A percentile compares a stretch with the other conserved stretches of the same genome.
These are phyloP conservation scores for Panurus biarmicus DNA, from an alignment of 2,113 vertebrate genomes.

Conservation along the genomic window DNA sequence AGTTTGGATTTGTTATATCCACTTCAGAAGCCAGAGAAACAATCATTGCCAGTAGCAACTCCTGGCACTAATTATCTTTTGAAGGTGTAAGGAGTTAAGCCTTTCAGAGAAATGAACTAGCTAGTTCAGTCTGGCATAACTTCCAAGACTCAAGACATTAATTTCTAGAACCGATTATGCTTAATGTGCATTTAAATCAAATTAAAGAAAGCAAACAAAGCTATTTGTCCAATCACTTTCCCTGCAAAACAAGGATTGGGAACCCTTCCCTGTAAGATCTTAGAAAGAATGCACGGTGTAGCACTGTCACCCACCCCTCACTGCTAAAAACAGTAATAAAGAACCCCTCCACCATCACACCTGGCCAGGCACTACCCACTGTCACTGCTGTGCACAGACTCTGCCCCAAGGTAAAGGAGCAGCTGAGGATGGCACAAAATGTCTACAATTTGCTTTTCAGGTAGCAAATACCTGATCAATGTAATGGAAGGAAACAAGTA, in stretches of 20 bases:
- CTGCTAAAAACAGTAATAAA: neutral
- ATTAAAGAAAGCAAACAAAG: neutral
- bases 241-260: neutral
- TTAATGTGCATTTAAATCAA: neutral
- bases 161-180: neutral
- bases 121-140: neutral
- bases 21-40: neutral
- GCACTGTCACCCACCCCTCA: neutral
- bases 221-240: neutral
- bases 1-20: neutral
- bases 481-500: neutral
- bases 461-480: neutral
- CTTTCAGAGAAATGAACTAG: neutral
- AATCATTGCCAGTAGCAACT: neutral
- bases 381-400: neutral
- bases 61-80: neutral
- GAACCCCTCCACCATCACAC: neutral
- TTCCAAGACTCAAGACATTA: neutral
- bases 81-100: neutral
- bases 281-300: too few relatives aligned
- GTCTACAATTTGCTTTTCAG: neutral
- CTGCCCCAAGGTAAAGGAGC: neutral
- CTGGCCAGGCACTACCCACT: neutral
- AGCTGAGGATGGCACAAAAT: neutral
- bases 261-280: neutral